phyloP scores from a whole-genome alignment of 2,888 invertebrate genomes.

The Tillus elongatus region DNA sequence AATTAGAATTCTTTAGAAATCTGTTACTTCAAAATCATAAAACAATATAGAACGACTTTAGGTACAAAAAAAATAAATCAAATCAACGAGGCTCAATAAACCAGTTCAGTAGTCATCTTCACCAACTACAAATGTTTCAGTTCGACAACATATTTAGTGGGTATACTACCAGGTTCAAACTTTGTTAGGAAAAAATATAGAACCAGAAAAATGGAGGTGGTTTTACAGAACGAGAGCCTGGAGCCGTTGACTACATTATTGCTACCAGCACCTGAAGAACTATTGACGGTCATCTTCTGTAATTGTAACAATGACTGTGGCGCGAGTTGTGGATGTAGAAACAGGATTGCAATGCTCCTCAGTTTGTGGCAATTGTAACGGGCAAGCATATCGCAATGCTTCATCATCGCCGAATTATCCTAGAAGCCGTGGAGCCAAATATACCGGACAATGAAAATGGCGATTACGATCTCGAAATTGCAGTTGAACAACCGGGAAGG shows the following conservation, averaged over 20 bases:
- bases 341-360: no score
- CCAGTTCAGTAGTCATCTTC: conserved; percentile 27
- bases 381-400: conserved; percentile 3
- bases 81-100: conserved; percentile 27
- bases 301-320: conserved; percentile 18
- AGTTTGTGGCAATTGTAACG: conserved; percentile 7
- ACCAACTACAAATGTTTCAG: conserved; percentile 28
- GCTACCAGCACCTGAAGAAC: no score
- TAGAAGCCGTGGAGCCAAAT: background rate
- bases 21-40: conserved; percentile 10
- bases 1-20: no score
- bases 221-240: no score
- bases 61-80: conserved; percentile 25
- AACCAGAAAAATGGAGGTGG: conserved; percentile 13
- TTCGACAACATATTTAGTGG: no score
- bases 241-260: no score
- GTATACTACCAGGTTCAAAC: no score
- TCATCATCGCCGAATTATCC: conserved; percentile 7
- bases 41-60: conserved; percentile 8
- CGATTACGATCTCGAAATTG: no score
- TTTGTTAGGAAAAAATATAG: conserved; percentile 15
- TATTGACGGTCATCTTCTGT: conserved; percentile 15
- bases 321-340: conserved; percentile 23
- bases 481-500: no score
- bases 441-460: no score